These are phyloP conservation scores for Macquaria australasica DNA, from an alignment of 2,113 vertebrate genomes.

Conservation along the genomic window DNA sequence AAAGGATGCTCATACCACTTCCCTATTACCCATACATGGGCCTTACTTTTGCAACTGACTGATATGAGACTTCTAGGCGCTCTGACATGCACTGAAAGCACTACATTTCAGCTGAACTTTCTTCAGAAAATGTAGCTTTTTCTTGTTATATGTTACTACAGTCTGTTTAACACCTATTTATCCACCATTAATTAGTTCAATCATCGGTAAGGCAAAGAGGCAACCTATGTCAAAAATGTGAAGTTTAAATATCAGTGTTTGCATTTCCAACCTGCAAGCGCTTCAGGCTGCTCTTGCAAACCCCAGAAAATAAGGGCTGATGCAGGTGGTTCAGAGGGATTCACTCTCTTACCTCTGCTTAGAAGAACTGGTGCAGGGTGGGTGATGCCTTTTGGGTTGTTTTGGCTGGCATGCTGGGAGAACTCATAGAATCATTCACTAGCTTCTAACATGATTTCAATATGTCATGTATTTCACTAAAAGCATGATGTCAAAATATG, in stretches of 20 bases:
- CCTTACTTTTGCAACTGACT: too few species aligned
- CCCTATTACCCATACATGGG: too few species aligned
- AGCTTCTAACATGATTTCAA: conserved; percentile 1
- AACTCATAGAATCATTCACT: conserved; percentile 17
- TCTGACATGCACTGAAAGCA: not conserved
- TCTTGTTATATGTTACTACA: not conserved
- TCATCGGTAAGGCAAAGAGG: not conserved
- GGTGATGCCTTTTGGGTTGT: conserved; percentile 38
- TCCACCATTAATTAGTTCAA: not conserved
- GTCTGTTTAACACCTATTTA: not conserved
- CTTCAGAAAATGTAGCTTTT: too few species aligned
- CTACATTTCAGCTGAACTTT: not conserved
- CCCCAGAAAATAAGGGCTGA: conserved; percentile 42
- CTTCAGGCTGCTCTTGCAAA: conserved; percentile 48
- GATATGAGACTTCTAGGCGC: too few species aligned
- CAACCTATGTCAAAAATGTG: conserved; percentile 31
- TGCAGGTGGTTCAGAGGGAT: conserved; percentile 49
- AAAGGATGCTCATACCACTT: too few species aligned
- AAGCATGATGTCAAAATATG: not conserved
- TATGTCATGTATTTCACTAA: conserved; percentile 4
- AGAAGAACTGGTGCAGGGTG: conserved; percentile 35
- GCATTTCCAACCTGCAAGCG: conserved; percentile 33
- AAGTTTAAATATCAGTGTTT: conserved; percentile 46
- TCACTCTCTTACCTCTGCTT: conserved; percentile 57
- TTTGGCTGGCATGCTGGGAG: conserved; percentile 37